These are phyloP conservation scores for Bovichtus variegatus DNA, from an alignment of 2,797 vertebrate species.

Conservation along the genomic window DNA sequence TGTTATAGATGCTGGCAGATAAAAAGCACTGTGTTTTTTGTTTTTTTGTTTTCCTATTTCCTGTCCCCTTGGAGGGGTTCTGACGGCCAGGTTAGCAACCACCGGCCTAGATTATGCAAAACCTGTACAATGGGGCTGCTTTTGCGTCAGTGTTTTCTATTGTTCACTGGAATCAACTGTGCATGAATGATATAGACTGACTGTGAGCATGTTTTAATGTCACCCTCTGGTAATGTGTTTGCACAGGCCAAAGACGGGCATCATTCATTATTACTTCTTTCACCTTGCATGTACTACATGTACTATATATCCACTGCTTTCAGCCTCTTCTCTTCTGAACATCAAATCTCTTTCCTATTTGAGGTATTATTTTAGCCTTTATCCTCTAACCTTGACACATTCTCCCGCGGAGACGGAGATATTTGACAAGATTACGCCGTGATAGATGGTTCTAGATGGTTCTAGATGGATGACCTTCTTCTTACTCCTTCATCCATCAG, in stretches of 20 bases:
- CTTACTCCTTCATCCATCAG: slow-evolving; percentile 51
- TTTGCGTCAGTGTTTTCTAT: background rate
- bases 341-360: slow-evolving; percentile 20
- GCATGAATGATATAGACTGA: background rate
- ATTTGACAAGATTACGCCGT: slow-evolving; percentile 26
- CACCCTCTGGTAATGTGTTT: background rate
- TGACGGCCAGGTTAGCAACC: background rate
- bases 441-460: slow-evolving; percentile 35
- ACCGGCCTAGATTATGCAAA: background rate
- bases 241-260: background rate
- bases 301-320: background rate
- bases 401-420: slow-evolving; percentile 1
- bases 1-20: too few relatives aligned
- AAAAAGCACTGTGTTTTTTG: too few relatives aligned
- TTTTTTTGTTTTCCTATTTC: background rate
- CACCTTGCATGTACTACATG: background rate
- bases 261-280: slow-evolving; percentile 19
- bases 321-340: slow-evolving; percentile 7
- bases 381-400: slow-evolving; percentile 45
- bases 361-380: slow-evolving; percentile 33
- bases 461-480: slow-evolving; percentile 25
- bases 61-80: background rate
- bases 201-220: background rate
- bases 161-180: background rate
- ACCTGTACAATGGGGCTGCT: background rate